Percentiles rank a stretch among this genome's conserved stretches.
These are phyloP conservation scores for Vultur gryphus DNA, from an alignment of 2,797 vertebrate species.

Conservation along the genomic window DNA sequence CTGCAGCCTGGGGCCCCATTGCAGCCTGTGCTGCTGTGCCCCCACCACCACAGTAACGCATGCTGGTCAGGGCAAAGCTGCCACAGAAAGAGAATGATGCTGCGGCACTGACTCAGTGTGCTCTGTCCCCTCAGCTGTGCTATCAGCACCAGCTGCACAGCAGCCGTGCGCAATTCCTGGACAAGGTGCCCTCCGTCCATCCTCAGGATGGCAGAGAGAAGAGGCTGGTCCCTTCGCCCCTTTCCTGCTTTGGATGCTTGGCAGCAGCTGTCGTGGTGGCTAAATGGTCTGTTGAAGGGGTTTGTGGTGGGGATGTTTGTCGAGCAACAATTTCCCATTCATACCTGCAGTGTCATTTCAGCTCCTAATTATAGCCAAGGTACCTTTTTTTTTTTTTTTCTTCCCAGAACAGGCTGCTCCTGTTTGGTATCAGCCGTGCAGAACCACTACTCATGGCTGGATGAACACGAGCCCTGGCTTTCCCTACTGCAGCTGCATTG, in stretches of 20 bases:
- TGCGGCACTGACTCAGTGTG: rapidly evolving
- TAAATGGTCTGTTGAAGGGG: background rate
- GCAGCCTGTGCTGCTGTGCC: background rate
- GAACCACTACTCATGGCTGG: background rate
- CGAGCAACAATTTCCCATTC: background rate
- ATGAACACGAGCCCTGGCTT: background rate
- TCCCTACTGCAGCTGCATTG: background rate
- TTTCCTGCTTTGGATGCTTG: rapidly evolving
- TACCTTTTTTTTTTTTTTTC: background rate
- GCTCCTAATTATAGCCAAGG: background rate
- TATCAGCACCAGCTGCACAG: background rate
- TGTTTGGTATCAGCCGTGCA: background rate
- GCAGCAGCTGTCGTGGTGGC: background rate
- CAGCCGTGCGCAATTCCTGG: background rate
- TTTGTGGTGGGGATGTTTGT: background rate
- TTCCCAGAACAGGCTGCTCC: background rate
- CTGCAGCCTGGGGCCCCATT: background rate
- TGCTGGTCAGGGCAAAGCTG: background rate
- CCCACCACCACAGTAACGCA: rapidly evolving
- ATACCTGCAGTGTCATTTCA: background rate
- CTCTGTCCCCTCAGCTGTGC: background rate
- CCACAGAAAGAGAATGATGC: background rate
- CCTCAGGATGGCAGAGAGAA: background rate
- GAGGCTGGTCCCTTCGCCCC: background rate
- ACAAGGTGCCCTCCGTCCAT: background rate